Evolutionary conservation across 2,113 vertebrate genomes (phyloP), one percentile per base, ranked within the genome.

Genomic region (Campylorhamphus procurvoides): DNA sequence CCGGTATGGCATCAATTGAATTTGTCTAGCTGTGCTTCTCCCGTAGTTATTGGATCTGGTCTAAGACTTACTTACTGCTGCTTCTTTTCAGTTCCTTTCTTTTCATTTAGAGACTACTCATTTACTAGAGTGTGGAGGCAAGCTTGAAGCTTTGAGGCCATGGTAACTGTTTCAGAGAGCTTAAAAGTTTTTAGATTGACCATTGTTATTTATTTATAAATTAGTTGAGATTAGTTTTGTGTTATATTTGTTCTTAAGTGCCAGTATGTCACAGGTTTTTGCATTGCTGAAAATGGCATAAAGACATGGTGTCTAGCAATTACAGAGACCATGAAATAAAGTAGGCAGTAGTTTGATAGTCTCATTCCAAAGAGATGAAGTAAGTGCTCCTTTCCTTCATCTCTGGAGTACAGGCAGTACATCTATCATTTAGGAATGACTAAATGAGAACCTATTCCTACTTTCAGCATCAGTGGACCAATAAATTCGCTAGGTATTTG

Each of bases 1-100:
- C 22, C 0, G 0, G 7, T 46, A 29, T 37, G 33, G n/a, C 12
- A 19, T 74, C 16, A 49, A 0, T 3, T n/a, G 60, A 63, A 35
- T 69, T 74, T 78, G 16, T 64, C 15, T 37, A 62, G 40, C 33
- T 78, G 50, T 74, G 39, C 49, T 44, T 80, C 80, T 42, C 28
- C 11, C 60, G 20, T 27, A 56, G 25, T 13, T 60, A 12, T 18
- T 66, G 14, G 42, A 81, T 81, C 27, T 39, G 17, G 9, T 37
- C 22, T 47, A 67, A 76, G 37, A 39, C 31, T 29, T 78, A 39
- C 27, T 25, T 78, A n/a, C 10, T 60, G 39, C 28, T 77, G 14
- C 59, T 69, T 3, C 44, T 87, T 63, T 58, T 52, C 7, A n/a
- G 64, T 27, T 68, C 23, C 37, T 37, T 37, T 37, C 37, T 37